Percentiles rank a stretch among this genome's conserved stretches.
phyloP scores from a whole-genome alignment of 2,113 vertebrate genomes.

The Xiphophorus hellerii region DNA sequence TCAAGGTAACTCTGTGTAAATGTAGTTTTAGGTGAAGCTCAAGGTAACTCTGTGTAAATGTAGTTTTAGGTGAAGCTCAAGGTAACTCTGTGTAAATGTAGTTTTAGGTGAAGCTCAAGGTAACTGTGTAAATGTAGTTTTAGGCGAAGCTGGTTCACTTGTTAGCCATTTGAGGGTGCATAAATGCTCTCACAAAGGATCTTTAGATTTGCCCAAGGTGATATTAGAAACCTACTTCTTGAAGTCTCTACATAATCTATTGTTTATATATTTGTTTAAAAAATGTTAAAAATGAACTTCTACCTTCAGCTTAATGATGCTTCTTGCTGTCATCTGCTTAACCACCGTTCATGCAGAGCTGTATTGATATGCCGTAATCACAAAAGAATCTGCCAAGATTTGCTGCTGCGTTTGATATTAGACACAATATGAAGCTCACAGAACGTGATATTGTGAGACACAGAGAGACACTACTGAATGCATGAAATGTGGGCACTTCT shows the following conservation, averaged over 20 bases:
- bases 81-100: too few species aligned
- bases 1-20: too few species aligned
- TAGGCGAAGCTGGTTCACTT: too few species aligned
- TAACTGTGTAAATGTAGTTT: too few species aligned
- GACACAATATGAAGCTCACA: not conserved
- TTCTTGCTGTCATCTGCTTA: not conserved
- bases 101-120: too few species aligned
- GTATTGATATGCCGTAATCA: not conserved
- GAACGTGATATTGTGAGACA: slow-evolving; percentile 22
- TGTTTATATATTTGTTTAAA: not conserved
- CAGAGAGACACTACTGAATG: slow-evolving; percentile 1
- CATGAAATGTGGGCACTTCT: slow-evolving; percentile 23
- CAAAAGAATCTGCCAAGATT: not conserved
- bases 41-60: too few species aligned
- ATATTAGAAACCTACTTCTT: not conserved
- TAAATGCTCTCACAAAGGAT: too few species aligned
- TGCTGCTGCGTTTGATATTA: not conserved
- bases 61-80: too few species aligned
- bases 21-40: too few species aligned
- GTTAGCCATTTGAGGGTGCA: too few species aligned
- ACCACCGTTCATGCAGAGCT: not conserved
- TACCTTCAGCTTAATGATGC: not conserved
- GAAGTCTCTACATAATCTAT: too few species aligned
- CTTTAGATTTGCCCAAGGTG: too few species aligned
- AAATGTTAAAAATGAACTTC: not conserved